These are phyloP conservation scores for Dasyurus viverrinus DNA, from an alignment of 2,113 vertebrate species.

Conservation along the genomic window DNA sequence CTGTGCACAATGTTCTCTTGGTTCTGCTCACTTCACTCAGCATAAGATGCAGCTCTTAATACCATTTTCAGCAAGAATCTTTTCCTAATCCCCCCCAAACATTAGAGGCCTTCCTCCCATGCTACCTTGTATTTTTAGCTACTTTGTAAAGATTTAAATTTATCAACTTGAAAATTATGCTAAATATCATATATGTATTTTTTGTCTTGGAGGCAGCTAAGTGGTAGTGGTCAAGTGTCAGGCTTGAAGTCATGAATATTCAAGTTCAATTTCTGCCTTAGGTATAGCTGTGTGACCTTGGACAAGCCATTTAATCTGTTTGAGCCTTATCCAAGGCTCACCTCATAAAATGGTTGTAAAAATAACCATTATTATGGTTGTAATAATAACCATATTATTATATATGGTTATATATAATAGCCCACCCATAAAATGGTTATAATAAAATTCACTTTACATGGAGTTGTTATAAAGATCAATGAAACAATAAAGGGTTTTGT, in stretches of 20 bases:
- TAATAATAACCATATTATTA: too few species aligned
- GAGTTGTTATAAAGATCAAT: background rate
- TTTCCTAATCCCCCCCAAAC: background rate
- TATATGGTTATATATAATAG: too few species aligned
- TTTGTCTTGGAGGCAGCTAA: background rate
- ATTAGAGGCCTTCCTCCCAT: background rate
- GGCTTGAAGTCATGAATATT: background rate
- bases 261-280: background rate
- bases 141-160: background rate
- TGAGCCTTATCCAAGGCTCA: background rate
- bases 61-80: background rate
- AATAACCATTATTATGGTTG: too few species aligned
- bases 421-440: background rate
- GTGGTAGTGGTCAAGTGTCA: background rate
- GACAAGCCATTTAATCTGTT: background rate
- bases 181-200: background rate
- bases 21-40: too few species aligned
- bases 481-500: background rate
- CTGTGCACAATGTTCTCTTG: too few species aligned
- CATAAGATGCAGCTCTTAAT: background rate
- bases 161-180: background rate
- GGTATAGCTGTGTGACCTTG: background rate
- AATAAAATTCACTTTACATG: background rate
- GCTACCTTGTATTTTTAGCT: background rate
- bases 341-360: background rate